Percentiles rank a stretch among this genome's conserved stretches.
These are phyloP conservation scores for Lanistes nyassanus DNA, from an alignment of 1,140 invertebrate genomes.

Conservation along the genomic window DNA sequence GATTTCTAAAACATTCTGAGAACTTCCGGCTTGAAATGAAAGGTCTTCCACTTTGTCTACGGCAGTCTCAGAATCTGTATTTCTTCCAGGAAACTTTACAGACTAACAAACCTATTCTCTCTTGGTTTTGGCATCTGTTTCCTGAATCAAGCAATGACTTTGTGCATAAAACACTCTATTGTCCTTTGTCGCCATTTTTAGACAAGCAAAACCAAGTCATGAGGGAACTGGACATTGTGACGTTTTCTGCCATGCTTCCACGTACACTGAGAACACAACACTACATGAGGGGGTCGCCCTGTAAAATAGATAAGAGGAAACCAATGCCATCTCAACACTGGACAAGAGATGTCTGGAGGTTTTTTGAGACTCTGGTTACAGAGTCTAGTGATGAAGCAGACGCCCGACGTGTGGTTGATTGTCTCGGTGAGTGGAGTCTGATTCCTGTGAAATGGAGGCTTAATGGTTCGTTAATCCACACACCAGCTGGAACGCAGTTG, in stretches of 20 bases:
- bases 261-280: too few relatives aligned
- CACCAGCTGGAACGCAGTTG: too few relatives aligned
- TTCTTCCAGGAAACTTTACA: not conserved
- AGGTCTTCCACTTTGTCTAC: constrained; percentile 16
- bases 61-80: constrained; percentile 12
- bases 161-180: not conserved
- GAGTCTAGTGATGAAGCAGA: constrained; percentile 36
- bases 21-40: not conserved
- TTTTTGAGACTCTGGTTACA: constrained; percentile 6
- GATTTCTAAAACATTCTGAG: not conserved
- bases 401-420: constrained; percentile 7
- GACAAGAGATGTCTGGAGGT: too few relatives aligned
- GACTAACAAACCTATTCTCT: constrained; percentile 5
- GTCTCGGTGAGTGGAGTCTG: constrained; percentile 12
- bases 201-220: not conserved
- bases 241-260: not conserved
- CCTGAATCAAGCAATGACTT: constrained; percentile 12
- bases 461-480: too few relatives aligned
- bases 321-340: too few relatives aligned
- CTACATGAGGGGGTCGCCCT: too few relatives aligned
- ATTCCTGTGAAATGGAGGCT: not conserved
- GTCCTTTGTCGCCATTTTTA: not conserved
- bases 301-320: too few relatives aligned
- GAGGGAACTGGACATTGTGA: not conserved
- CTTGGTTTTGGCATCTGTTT: not conserved